Evolutionary conservation across 2,113 vertebrate genomes (phyloP), one percentile per base, ranked within the genome.

Genomic region (Mugil cephalus): DNA sequence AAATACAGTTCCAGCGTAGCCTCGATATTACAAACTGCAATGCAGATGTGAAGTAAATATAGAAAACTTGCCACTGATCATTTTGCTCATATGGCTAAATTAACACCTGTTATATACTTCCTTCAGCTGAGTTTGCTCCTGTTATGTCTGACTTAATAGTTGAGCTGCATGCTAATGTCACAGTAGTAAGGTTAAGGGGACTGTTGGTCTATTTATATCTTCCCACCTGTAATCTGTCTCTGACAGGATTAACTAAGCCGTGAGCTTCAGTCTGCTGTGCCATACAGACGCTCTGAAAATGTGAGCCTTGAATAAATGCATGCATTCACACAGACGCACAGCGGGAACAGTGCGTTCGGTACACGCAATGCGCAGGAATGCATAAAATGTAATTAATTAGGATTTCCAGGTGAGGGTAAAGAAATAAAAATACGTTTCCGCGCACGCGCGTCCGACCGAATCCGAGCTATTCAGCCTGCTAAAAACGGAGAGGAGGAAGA

Each of bases 181-280:
- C 77, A 43, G 74, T 43, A 51, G 67, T 46, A 82, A 83, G 80
- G 84, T 88, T 89, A 91, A 90, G 89, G 85, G 89, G 88, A 89
- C 87, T 87, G 74, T 67, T 71, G 1, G 62, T 89, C 78, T 92
- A 92, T 91, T 90, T 90, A 82, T 91, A 88, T 71, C 84, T 48
- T 71, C 66, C 79, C 74, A 89, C 89, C 90, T 91, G 85, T 91
- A 92, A 92, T 91, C 90, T 90, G 87, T 85, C 86, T 77, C 80
- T 88, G 85, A 85, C 69, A 21, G 89, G 89, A 91, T 92, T 90
- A 91, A 77, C 84, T 54, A 18, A 86, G 48, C 53, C 75, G 59
- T 71, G 59, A 64, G 63, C 75, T 67, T 72, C 79, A 64, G 55
- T 19, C 77, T 79, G 63, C 84, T 73, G 58, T 66, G 52, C 63